These are phyloP conservation scores for Pterobdella sp. DNA, from an alignment of 2,888 invertebrate genomes.

Conservation along the genomic window DNA sequence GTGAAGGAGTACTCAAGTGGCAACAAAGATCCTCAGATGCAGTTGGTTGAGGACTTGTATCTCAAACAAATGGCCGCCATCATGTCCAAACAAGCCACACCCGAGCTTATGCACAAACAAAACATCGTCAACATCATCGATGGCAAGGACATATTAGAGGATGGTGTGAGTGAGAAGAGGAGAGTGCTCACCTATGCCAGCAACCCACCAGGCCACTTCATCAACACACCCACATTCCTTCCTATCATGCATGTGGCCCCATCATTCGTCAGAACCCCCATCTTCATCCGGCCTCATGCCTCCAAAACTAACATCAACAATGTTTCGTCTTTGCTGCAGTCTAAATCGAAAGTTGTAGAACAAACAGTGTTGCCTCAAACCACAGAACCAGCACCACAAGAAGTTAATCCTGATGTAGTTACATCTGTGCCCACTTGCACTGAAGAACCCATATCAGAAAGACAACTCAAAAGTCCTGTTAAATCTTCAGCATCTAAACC, in stretches of 20 bases:
- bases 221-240: background rate
- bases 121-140: background rate
- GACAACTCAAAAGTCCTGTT: too few relatives aligned
- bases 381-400: too few relatives aligned
- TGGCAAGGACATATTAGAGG: background rate
- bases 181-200: background rate
- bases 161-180: background rate
- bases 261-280: background rate
- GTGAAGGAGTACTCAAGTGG: conserved; percentile 1
- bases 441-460: too few relatives aligned
- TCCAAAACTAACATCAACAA: background rate
- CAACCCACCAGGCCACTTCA: too few relatives aligned
- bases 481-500: too few relatives aligned
- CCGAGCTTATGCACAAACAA: too few relatives aligned
- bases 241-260: conserved; percentile 2
- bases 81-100: background rate
- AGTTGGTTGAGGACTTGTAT: conserved; percentile 20
- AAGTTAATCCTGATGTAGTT: too few relatives aligned
- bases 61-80: conserved; percentile 25
- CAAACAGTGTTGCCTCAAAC: too few relatives aligned
- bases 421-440: too few relatives aligned
- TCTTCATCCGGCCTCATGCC: background rate
- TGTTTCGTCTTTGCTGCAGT: too few relatives aligned
- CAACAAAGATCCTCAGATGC: conserved; percentile 17
- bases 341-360: too few relatives aligned